A percentile compares a stretch with the other conserved stretches of the same genome.
Conservation (phyloP, 1,140 invertebrate species). For the Platyscapa corneri region DNA sequence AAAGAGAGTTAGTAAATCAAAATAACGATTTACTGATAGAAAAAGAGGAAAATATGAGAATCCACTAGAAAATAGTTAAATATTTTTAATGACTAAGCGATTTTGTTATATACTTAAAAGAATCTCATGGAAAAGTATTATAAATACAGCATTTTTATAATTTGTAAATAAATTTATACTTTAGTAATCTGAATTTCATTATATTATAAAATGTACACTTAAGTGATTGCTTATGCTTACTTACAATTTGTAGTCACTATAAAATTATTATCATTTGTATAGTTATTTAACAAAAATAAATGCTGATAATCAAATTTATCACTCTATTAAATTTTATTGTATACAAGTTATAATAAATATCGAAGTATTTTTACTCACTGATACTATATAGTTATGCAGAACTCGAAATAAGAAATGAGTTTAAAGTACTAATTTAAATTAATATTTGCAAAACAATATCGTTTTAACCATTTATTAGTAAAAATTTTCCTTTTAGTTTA, state of each 20-base stretch:
- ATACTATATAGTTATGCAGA: background rate
- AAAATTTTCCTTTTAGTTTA: background rate
- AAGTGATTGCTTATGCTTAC: background rate
- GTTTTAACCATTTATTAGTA: background rate
- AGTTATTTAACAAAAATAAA: background rate
- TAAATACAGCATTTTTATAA: background rate
- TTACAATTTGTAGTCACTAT: background rate
- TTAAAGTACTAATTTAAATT: no score
- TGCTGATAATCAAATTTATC: background rate
- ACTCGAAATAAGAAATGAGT: no score
- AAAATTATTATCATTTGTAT: background rate
- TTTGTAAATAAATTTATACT: background rate
- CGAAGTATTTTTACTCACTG: background rate
- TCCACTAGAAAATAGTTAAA: background rate
- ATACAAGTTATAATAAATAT: background rate
- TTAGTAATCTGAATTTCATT: no score
- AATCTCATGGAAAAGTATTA: background rate
- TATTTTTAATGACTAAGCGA: background rate
- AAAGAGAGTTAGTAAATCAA: constrained; percentile 5
- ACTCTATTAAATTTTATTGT: background rate
- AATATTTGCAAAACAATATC: background rate
- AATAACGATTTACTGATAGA: background rate
- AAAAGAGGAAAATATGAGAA: background rate
- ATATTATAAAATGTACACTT: background rate
- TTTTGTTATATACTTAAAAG: background rate